phyloP scores from a whole-genome alignment of 2,113 vertebrate species.

The Lasiurus borealis region DNA sequence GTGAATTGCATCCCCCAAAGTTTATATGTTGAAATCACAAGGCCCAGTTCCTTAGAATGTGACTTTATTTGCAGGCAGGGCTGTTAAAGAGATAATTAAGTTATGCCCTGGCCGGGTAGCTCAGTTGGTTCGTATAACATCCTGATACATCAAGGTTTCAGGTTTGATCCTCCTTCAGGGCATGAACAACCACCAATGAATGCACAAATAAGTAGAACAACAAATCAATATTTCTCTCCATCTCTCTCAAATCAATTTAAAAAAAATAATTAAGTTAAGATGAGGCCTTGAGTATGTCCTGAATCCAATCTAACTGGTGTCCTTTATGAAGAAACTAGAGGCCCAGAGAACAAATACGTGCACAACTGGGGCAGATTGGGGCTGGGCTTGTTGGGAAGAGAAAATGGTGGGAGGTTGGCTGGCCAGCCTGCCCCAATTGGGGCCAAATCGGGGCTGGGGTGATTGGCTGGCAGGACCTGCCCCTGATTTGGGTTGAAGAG shows the following conservation, averaged over 20 bases:
- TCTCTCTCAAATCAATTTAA: neutral
- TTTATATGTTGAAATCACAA: neutral
- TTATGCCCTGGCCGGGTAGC: too few species aligned
- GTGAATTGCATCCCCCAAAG: neutral
- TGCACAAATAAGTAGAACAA: neutral
- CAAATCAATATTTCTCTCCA: neutral
- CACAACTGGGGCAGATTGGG: too few species aligned
- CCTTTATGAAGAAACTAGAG: neutral
- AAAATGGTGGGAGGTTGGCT: too few species aligned
- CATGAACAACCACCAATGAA: neutral
- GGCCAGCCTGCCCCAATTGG: too few species aligned
- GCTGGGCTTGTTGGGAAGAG: too few species aligned
- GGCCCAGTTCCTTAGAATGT: neutral
- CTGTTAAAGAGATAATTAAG: neutral
- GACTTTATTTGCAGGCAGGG: neutral
- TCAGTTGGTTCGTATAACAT: neutral
- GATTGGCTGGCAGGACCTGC: too few species aligned
- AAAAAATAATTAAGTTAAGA: neutral
- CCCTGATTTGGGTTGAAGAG: too few species aligned
- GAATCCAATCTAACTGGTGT: neutral
- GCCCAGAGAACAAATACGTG: too few species aligned
- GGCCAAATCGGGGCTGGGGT: too few species aligned
- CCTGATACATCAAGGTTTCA: neutral
- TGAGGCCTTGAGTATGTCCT: rapidly evolving
- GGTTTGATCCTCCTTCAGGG: neutral